These are phyloP conservation scores for Corapipo altera DNA, from an alignment of 2,113 vertebrate genomes.

Conservation along the genomic window DNA sequence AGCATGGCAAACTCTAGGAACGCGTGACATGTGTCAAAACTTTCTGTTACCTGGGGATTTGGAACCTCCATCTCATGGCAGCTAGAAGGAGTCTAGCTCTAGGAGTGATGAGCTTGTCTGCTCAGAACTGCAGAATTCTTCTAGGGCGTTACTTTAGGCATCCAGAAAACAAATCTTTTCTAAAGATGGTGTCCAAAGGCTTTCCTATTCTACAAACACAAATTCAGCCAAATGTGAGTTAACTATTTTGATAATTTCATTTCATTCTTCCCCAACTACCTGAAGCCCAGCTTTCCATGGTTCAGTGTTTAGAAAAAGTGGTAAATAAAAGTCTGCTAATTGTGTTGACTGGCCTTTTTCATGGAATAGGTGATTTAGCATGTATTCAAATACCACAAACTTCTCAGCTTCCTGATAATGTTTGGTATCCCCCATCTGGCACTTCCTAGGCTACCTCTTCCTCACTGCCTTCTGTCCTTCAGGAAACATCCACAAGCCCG, in stretches of 20 bases:
- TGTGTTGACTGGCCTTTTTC: not conserved
- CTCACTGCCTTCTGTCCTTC: not conserved
- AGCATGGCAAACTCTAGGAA: not conserved
- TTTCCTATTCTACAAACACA: not conserved
- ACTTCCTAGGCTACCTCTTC: not conserved
- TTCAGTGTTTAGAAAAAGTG: not conserved
- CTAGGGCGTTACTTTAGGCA: not conserved
- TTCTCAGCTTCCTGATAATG: not conserved
- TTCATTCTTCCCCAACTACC: not conserved
- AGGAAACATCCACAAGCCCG: not conserved
- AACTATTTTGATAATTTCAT: not conserved
- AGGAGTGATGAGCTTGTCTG: not conserved
- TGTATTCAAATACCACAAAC: not conserved
- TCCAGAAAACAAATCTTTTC: not conserved
- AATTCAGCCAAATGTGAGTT: not conserved
- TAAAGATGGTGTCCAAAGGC: not conserved
- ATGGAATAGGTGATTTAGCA: not conserved
- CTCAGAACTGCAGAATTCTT: not conserved
- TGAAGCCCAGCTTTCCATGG: not conserved
- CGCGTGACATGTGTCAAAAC: rapidly evolving
- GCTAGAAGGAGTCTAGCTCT: not conserved
- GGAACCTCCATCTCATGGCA: not conserved
- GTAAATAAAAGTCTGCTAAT: not conserved
- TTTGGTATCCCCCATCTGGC: not conserved
- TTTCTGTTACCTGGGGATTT: not conserved